Evolutionary conservation across 1,140 invertebrate genomes (phyloP), one percentile per base, ranked within the genome.

Genomic region (Mercenaria mercenaria): DNA sequence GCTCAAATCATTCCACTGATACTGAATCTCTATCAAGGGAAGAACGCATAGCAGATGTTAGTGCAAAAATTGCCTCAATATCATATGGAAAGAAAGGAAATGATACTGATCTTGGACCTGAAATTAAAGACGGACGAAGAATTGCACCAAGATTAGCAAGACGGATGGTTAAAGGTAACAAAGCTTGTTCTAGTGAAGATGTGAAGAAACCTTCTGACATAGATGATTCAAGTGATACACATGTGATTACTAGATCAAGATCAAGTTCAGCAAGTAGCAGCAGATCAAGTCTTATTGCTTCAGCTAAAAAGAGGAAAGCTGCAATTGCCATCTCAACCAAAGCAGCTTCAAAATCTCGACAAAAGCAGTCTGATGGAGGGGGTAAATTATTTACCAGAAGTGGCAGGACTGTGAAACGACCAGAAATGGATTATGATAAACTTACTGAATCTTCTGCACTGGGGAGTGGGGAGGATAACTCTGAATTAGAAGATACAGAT

Each of bases 181-280:
- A 59, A 13, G 2, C 13, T 0, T 59, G 34, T 10, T n/a, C 15
- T 10, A 32, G 10, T 0, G 34, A 72, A 72, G 29, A 18, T 37
- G n/a, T 26, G 11, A 50, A 18, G 0, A 47, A 74, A 50, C 0
- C 34, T 76, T 34, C 47, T 72, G 77, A 47, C 11, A 20, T 50
- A 67, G 61, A 64, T 29, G 61, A 72, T 39, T 72, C 67, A 18
- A 72, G 67, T 72, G 67, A 72, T 72, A 72, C 67, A 18, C 67
- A 72, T 1, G 29, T 72, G n/a, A n/a, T 69, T 26, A 87, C 72
- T 52, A 69, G 74, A 26, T 88, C 86, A 61, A 80, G 86, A 41
- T 88, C 86, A 37, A 72, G 76, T 52, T 88, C 86, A 23, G 47
- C 69, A 4, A 76, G 84, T 77, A 88, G 86, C 47, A 77, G 52